These are phyloP conservation scores for Dendroctonus valens DNA, from an alignment of 1,140 invertebrate species.

Conservation along the genomic window DNA sequence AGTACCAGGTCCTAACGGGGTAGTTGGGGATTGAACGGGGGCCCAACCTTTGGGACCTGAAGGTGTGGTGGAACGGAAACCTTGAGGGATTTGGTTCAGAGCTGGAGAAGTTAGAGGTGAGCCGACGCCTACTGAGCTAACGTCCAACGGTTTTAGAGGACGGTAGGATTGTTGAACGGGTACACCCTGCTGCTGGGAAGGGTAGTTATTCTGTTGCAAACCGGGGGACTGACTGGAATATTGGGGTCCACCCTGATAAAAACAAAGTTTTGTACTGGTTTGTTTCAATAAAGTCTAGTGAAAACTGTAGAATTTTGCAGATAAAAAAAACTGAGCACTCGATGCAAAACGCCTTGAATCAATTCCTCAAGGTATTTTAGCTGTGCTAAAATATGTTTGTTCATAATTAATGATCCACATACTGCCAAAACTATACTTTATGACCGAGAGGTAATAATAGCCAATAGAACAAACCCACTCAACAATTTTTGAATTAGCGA, in stretches of 20 bases:
- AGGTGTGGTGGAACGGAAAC: constrained; percentile 37
- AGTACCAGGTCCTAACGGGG: constrained; percentile 36
- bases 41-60: constrained; percentile 46
- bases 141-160: constrained; percentile 40
- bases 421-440: constrained; percentile 14
- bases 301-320: too few species aligned
- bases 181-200: constrained; percentile 38
- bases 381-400: constrained; percentile 16
- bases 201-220: constrained; percentile 40
- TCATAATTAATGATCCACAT: constrained; percentile 4
- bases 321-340: too few species aligned
- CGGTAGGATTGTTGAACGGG: constrained; percentile 42
- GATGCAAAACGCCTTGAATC: too few species aligned
- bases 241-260: constrained; percentile 43
- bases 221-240: constrained; percentile 38
- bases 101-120: constrained; percentile 42
- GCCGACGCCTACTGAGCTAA: constrained; percentile 33
- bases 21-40: constrained; percentile 43
- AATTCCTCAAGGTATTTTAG: constrained; percentile 9
- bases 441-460: too few species aligned
- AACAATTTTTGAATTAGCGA: too few species aligned
- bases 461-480: too few species aligned
- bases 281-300: too few species aligned
- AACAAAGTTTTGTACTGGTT: constrained; percentile 24
- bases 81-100: constrained; percentile 39